phyloP scores from a whole-genome alignment of 2,797 vertebrate species.

The Pterois miles region DNA sequence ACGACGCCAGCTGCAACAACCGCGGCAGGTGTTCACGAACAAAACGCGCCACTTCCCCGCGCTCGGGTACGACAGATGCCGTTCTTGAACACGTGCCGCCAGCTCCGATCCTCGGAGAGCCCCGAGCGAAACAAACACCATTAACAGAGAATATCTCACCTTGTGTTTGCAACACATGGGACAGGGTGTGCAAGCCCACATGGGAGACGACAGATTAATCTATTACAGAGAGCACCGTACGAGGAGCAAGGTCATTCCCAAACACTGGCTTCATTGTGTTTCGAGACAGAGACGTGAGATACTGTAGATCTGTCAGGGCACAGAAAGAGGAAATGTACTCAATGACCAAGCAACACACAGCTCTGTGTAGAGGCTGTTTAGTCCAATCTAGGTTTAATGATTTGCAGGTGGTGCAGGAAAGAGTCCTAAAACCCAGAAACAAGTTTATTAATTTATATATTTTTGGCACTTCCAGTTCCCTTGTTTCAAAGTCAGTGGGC shows the following conservation, averaged over 20 bases:
- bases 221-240: constrained; percentile 38
- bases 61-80: constrained; percentile 42
- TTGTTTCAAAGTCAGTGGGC: too few species aligned
- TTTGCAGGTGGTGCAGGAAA: too few species aligned
- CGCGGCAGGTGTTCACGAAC: constrained; percentile 35
- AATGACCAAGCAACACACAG: neutral
- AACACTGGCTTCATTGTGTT: constrained; percentile 45
- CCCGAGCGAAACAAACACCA: constrained; percentile 36
- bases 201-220: constrained; percentile 48
- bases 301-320: neutral
- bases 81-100: constrained; percentile 9
- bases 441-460: too few species aligned
- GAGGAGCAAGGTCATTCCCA: constrained; percentile 49
- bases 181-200: constrained; percentile 18
- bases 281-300: constrained; percentile 16
- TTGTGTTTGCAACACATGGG: constrained; percentile 42
- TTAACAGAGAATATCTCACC: constrained; percentile 33
- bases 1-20: constrained; percentile 25
- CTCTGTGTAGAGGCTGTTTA: neutral
- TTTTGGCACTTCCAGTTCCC: too few species aligned
- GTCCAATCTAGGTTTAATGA: neutral
- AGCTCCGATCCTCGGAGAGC: constrained; percentile 29
- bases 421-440: too few species aligned
- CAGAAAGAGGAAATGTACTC: neutral
- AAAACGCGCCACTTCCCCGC: constrained; percentile 15